Evolutionary conservation across 23 tunicate species (phyloP).

Genomic region (Halocynthia aurantium): DNA sequence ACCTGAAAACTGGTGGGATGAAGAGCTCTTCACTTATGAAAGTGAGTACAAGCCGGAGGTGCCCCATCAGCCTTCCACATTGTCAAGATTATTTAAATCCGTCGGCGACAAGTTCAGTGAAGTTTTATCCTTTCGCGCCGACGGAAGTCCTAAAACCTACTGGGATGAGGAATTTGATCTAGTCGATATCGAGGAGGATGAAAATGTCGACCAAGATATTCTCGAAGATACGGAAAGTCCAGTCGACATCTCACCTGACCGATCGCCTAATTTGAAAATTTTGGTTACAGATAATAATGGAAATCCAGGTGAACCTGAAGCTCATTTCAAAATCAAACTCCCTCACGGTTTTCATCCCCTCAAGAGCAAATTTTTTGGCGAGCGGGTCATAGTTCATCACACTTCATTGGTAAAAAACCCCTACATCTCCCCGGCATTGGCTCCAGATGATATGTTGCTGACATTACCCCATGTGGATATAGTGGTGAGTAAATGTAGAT

Average conservation of each 20-base stretch:
- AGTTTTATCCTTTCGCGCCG: too few relatives aligned
- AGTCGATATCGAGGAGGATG: conserved; percentile 9
- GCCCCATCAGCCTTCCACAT: background rate
- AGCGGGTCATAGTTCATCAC: conserved; percentile 26
- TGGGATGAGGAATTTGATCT: conserved; percentile 67
- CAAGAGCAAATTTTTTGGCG: conserved; percentile 54
- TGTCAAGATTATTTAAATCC: conserved; percentile 11
- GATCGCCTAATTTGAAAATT: background rate
- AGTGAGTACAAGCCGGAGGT: background rate
- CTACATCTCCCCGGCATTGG: conserved; percentile 66
- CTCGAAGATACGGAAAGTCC: background rate
- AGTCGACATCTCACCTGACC: background rate
- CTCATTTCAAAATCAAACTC: conserved; percentile 45
- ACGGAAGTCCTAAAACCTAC: conserved; percentile 3
- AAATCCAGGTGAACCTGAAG: background rate
- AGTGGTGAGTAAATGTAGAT: conserved; percentile 32
- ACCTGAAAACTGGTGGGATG: conserved; percentile 20
- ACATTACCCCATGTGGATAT: conserved; percentile 58
- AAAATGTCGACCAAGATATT: background rate
- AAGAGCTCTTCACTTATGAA: conserved; percentile 9
- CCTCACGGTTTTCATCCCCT: conserved; percentile 46
- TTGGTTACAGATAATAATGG: background rate
- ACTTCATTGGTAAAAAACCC: conserved; percentile 48
- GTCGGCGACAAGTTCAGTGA: background rate
- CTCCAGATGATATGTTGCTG: conserved; percentile 44